Base-by-base conservation (phyloP, 2,113 vertebrate genomes). In the Benitochromis conjunctus region DNA sequence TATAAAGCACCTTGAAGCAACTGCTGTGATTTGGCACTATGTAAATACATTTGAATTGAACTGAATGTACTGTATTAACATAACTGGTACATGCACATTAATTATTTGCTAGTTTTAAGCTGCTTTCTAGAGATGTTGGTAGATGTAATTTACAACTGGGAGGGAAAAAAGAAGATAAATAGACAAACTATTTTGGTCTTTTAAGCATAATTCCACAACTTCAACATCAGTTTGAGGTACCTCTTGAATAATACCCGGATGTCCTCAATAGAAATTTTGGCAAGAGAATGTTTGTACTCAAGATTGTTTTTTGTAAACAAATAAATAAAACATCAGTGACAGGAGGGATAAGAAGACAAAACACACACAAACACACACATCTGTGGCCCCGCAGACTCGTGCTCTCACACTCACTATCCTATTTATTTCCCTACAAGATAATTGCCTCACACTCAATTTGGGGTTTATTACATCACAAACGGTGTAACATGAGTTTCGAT, bases 331-430 rank as follows among this genome's bases (percentile, higher is more conserved):
- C 3, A 1, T 26, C 3, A 43, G 18, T 71, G 13, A 10, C 0
- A 26, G 13, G 26, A 21, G 34, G 58, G 62, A 21, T 66, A 66
- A 66, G 6, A 46, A 71, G 8, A 41, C 36, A 24, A 71, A 71
- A 71, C 64, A 24, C 64, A 43, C 64, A 26, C 38, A 43, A 24
- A 69, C n/a, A 69, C 64, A 71, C 64, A 43, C 64, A 5, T 64
- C 10, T 7, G 34, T 34, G 34, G 10, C 4, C 34, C 36, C 2
- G 1, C 62, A 41, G 36, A 66, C 62, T 41, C 0, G 2, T 21
- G 12, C 62, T 41, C n/a, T 21, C 62, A 24, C 34, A 41, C 36
- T 24, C 62, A 69, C 36, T 41, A 24, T 21, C 36, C 13, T 0
- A 69, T 24, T 69, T 69, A 41, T 69, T 9, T 6, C 36, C 36